phyloP scores from a whole-genome alignment of 2,888 invertebrate species.

The Volucella inanis region DNA sequence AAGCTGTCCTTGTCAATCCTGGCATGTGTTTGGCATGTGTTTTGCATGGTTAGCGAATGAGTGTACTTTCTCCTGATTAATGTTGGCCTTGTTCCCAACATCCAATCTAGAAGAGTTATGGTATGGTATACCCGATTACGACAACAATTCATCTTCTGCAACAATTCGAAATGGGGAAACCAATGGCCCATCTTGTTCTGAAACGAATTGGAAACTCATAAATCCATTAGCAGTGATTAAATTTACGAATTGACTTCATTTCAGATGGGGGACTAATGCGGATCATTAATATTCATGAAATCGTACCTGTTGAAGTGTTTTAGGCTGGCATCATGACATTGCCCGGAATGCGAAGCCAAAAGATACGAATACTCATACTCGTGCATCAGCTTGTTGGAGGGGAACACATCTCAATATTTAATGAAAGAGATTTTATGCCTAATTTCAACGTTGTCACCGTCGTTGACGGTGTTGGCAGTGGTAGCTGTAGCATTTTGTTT shows the following conservation, averaged over 20 bases:
- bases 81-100: conserved; percentile 29
- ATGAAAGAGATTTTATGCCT: conserved; percentile 69
- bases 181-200: conserved; percentile 2
- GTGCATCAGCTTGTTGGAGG: not conserved
- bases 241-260: conserved; percentile 61
- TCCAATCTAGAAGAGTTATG: not conserved
- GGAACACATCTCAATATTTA: conserved; percentile 63
- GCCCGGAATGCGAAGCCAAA: not conserved
- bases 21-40: not conserved
- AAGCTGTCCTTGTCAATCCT: conserved; percentile 45
- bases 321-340: conserved; percentile 1
- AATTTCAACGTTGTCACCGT: conserved; percentile 61
- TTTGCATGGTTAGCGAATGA: conserved; percentile 1
- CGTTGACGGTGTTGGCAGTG: not conserved
- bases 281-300: conserved; percentile 71
- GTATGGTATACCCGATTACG: no score
- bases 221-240: conserved; percentile 70
- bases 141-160: conserved; percentile 3
- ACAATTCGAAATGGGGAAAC: no score
- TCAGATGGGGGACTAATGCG: conserved; percentile 1
- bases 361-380: not conserved
- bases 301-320: conserved; percentile 61
- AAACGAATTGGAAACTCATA: conserved; percentile 48
- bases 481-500: no score
- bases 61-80: conserved; percentile 28